phyloP scores from a whole-genome alignment of 2,113 vertebrate genomes.

The Channa maculata region DNA sequence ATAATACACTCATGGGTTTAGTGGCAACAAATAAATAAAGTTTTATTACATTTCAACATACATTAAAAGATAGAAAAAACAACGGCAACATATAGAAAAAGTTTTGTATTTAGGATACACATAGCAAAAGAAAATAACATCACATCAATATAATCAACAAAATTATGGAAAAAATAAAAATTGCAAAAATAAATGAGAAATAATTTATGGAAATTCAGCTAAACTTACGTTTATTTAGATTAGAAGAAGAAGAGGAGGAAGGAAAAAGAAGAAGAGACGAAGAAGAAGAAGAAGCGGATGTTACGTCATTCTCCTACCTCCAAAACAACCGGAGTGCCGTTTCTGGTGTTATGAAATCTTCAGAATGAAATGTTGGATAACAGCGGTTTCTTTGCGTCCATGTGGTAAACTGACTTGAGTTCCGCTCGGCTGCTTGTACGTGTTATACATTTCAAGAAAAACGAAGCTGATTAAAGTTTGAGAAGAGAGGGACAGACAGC shows the following conservation, averaged over 20 bases:
- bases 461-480: neutral
- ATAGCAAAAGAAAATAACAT: too few relatives aligned
- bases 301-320: conserved; percentile 55
- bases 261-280: neutral
- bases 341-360: conserved; percentile 62
- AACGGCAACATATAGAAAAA: too few relatives aligned
- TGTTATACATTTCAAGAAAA: neutral
- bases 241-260: neutral
- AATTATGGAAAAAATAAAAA: too few relatives aligned
- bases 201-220: too few relatives aligned
- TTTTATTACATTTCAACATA: too few relatives aligned
- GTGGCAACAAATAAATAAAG: too few relatives aligned
- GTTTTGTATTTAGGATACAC: too few relatives aligned
- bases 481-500: neutral
- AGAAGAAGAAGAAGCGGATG: conserved; percentile 58
- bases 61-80: too few relatives aligned
- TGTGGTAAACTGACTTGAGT: neutral
- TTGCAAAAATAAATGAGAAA: too few relatives aligned
- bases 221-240: too few relatives aligned
- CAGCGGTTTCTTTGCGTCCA: neutral
- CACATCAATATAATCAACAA: too few relatives aligned
- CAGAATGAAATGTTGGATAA: conserved; percentile 67
- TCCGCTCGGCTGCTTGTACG: neutral
- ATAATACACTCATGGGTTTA: too few relatives aligned
- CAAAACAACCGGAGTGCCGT: conserved; percentile 29